Evolutionary conservation across 2,888 invertebrate genomes (phyloP), one percentile per base, ranked within the genome.

Genomic region (Chironomus tentans): DNA sequence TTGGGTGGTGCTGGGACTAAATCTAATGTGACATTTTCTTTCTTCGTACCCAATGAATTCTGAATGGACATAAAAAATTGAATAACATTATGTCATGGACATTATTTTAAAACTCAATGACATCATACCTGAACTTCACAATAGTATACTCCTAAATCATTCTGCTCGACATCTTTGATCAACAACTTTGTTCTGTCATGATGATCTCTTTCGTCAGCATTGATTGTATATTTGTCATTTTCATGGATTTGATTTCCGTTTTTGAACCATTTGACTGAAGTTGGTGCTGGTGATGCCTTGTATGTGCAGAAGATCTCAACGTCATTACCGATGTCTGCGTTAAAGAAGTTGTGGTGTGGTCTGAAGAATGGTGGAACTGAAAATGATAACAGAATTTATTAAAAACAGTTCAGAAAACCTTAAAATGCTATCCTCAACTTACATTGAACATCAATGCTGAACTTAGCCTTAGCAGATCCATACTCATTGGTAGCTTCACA

Each of bases 51-150:
- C 22, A 74, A 61, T 48, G 5, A 62, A 22, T 74, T 74, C 74
- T 74, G 12, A 68, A 47, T 38, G 38, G 10, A 65, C 6, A 4
- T 21, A 13, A 65, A 65, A 65, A 24, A 13, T 13, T 65, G 15
- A 47, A 65, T 24, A 22, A 65, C 7, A 56, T 56, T 56, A 56
- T 65, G 7, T 22, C 6, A 65, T 24, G 65, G 22, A 68, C 38
- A 38, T 38, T 38, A 68, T 24, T 22, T 24, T 6, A 2, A 10
- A 6, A 1, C 12, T 10, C 7, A 24, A n/a, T 65, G 65, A 65
- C 13, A 24, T 22, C 65, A 65, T 65, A 74, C 74, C 48, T 74
- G 56, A 68, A 74, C 47, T 68, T 74, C 68, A 28, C 74, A 74
- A 10, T 18, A 12, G 13, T 74, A 74, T 12, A 12, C 6, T 10